These are phyloP conservation scores for Zygothrica quintamaculata DNA, from an alignment of 2,888 invertebrate genomes.

Conservation along the genomic window DNA sequence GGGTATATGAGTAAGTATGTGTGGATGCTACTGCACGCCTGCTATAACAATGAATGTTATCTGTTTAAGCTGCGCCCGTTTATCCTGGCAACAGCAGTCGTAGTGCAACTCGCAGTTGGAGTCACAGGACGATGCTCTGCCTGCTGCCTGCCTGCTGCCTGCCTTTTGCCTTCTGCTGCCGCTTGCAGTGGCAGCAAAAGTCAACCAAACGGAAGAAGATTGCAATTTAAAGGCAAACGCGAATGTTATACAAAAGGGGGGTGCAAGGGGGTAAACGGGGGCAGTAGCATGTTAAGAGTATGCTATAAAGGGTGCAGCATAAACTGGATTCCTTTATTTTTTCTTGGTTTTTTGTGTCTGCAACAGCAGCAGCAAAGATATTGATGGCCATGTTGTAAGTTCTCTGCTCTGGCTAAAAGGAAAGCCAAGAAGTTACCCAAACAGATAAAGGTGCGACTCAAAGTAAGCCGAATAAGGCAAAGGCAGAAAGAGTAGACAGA, in stretches of 20 bases:
- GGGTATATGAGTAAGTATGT: neutral
- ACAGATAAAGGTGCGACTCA: slow-evolving; percentile 40
- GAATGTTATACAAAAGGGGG: slow-evolving; percentile 7
- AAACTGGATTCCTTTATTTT: slow-evolving; percentile 52
- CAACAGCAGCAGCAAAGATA: slow-evolving; percentile 53
- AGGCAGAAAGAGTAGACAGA: neutral
- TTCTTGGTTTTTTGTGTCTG: slow-evolving; percentile 35
- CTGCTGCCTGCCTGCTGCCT: neutral
- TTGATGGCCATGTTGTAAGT: slow-evolving; percentile 71
- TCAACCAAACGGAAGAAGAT: slow-evolving; percentile 77
- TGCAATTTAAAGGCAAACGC: slow-evolving; percentile 68
- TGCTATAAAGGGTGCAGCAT: slow-evolving; percentile 67
- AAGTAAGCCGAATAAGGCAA: slow-evolving; percentile 15
- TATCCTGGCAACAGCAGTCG: slow-evolving; percentile 57
- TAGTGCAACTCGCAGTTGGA: slow-evolving; percentile 19
- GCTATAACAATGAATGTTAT: slow-evolving; percentile 77
- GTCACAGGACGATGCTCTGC: no score
- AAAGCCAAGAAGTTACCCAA: slow-evolving; percentile 55
- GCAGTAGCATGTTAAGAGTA: neutral
- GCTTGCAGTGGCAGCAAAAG: slow-evolving; percentile 71
- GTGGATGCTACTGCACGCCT: slow-evolving; percentile 12
- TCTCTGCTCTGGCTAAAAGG: slow-evolving; percentile 31
- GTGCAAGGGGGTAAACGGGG: neutral
- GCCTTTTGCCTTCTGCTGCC: slow-evolving; percentile 25
- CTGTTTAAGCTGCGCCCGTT: slow-evolving; percentile 76